Evolutionary conservation across 2,888 invertebrate species (phyloP), one percentile per base, ranked within the genome.

Genomic region (Tineola bisselliella): DNA sequence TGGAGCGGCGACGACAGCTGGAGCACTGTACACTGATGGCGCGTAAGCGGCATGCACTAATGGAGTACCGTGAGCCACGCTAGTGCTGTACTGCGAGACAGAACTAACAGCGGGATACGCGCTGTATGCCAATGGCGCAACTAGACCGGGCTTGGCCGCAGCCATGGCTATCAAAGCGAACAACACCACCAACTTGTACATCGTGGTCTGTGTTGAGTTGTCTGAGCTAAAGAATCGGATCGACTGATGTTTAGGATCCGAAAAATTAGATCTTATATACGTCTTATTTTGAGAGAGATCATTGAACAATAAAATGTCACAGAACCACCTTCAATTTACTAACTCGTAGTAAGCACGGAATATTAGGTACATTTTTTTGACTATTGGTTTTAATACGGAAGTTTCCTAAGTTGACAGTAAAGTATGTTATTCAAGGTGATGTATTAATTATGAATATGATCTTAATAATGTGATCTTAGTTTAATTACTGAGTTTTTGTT

Each of bases 111-210:
- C 72, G 0, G 74, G 74, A 61, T 68, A 66, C 31, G 67, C 68
- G 12, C 30, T 31, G 30, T 17, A 13, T 13, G 76, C 67, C 68
- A 76, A 8, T 0, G 80, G 80, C 17, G 71, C 69, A 62, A 79
- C 69, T 44, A 74, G 60, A 57, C 74, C 62, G 11, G 87, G 87
- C 73, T 82, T 87, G 73, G 90, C 91, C 65, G 81, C 88, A 65
- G 86, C 90, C 73, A 90, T 68, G 70, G 89, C 88, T 72, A 89
- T 75, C 64, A 89, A 77, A 70, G 89, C 89, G 74, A 88, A 88
- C 86, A 91, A 89, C 79, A 89, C 89, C 87, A 89, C 88, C 88
- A 87, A 74, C 75, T 86, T 86, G 72, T 70, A 81, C 87, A 87
- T 87, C 70, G 72, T 86, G 83, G 80, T 84, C 80, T 83, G 80